Evolutionary conservation across 1,140 invertebrate genomes (phyloP), one percentile per base, ranked within the genome.

Genomic region (Drosophila willistoni): DNA sequence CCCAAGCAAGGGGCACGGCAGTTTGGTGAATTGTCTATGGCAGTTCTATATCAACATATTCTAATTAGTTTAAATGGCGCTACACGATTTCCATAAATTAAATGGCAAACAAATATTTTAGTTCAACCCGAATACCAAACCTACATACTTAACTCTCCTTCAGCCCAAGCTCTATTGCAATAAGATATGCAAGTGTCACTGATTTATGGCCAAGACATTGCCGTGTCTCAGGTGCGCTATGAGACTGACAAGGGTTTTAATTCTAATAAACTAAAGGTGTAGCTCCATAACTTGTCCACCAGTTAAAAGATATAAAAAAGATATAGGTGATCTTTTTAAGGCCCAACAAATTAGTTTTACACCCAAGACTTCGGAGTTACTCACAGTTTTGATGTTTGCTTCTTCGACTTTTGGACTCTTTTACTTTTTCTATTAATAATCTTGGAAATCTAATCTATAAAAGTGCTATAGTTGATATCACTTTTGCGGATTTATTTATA

Each of bases 1-100:
- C 10, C 7, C 17, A 10, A 17, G 7, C 19, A 9, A 22, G 44
- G 44, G 44, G 44, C 44, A 22, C 19, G 44, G 44, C 44, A 47
- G 42, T n/a, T 2, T 1, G 42, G 6, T 54, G 34, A 56, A 25
- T 42, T 17, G 36, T 25, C 60, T 34, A 34, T 29, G 29, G 29
- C 56, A 36, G 62, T 36, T 63, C 36, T 67, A 39, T 62, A 64
- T 63, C 59, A 34, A 36, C 33, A 67, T 87, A 85, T 86, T 87
- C 69, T 87, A 83, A 89, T 79, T 87, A 69, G 64, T 56, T 68
- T 74, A 57, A 62, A 73, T 73, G 80, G 66, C 80, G 80, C 81
- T 76, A 77, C 81, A 81, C 81, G 77, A 73, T 77, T 85, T 85
- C 81, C 77, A 84, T 84, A 81, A 84, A 81, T 85, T 84, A 77